A percentile compares a stretch with the other conserved stretches of the same genome.
These are phyloP conservation scores for Holacanthella duospinosa DNA, from an alignment of 2,888 invertebrate genomes.

Conservation along the genomic window DNA sequence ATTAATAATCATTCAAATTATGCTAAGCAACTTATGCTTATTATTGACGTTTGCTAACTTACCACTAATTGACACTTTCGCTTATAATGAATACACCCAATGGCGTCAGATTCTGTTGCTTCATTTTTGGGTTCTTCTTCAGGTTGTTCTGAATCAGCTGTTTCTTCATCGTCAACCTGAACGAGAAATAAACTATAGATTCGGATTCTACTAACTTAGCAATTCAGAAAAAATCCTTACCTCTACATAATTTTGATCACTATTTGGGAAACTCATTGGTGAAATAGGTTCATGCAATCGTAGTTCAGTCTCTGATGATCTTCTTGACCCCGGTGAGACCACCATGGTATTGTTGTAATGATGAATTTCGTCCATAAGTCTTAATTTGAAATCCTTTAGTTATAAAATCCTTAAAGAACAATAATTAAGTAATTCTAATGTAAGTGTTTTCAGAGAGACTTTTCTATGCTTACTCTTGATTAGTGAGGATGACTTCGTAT, in stretches of 20 bases:
- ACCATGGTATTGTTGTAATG: too few relatives aligned
- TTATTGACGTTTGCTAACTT: constrained; percentile 42
- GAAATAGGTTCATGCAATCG: too few relatives aligned
- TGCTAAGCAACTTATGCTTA: neutral
- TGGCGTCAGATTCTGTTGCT: neutral
- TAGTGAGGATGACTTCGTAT: too few relatives aligned
- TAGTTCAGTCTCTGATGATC: too few relatives aligned
- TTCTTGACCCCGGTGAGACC: too few relatives aligned
- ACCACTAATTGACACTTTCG: constrained; percentile 77
- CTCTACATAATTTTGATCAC: neutral
- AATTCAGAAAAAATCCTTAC: neutral
- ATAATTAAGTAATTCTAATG: too few relatives aligned
- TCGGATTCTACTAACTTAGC: neutral
- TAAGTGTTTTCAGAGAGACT: too few relatives aligned
- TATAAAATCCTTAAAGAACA: too few relatives aligned
- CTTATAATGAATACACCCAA: constrained; percentile 74
- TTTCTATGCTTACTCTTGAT: too few relatives aligned
- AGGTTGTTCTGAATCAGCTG: neutral
- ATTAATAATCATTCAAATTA: neutral
- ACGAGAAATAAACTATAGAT: neutral
- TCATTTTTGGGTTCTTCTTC: neutral
- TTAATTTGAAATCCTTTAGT: too few relatives aligned
- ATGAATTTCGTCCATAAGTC: too few relatives aligned
- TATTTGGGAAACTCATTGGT: too few relatives aligned
- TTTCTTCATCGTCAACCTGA: neutral